Percentiles rank a stretch among this genome's conserved stretches.
Conservation (phyloP, 2,113 vertebrate species). For the Pipa parva region DNA sequence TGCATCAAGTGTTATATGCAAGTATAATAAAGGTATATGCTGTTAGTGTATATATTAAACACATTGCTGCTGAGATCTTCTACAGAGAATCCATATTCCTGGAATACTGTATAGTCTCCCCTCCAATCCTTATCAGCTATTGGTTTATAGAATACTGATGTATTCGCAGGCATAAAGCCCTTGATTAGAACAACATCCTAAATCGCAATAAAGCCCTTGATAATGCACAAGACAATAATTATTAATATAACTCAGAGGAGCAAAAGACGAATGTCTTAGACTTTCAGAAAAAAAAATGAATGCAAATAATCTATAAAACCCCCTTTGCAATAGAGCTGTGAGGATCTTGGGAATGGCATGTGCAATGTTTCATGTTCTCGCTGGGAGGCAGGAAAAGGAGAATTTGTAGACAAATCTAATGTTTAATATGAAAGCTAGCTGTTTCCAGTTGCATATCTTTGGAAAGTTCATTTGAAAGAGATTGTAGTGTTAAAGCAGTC, state of each 20-base stretch:
- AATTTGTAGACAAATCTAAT: too few species aligned
- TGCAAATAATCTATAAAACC: slow-evolving; percentile 3
- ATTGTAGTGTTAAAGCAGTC: too few species aligned
- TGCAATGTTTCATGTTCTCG: too few species aligned
- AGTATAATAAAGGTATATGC: slow-evolving; percentile 30
- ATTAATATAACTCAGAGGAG: slow-evolving; percentile 11
- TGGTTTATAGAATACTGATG: slow-evolving; percentile 12
- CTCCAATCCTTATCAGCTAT: slow-evolving; percentile 11
- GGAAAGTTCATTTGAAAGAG: too few species aligned
- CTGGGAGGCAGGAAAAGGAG: too few species aligned
- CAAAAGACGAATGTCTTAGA: neutral
- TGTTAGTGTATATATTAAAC: slow-evolving; percentile 20
- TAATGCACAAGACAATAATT: slow-evolving; percentile 18
- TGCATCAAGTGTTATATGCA: slow-evolving; percentile 35
- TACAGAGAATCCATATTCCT: slow-evolving; percentile 2
- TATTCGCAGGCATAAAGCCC: neutral
- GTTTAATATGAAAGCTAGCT: too few species aligned
- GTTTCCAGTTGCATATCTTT: too few species aligned
- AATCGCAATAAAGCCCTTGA: neutral
- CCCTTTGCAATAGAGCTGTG: neutral
- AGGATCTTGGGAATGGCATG: too few species aligned
- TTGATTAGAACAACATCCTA: too few species aligned
- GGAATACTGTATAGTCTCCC: neutral
- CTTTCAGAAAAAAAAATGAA: neutral
- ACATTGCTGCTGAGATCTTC: slow-evolving; percentile 3